Conservation (phyloP, 2,113 vertebrate species). For the Agelaius tricolor region DNA sequence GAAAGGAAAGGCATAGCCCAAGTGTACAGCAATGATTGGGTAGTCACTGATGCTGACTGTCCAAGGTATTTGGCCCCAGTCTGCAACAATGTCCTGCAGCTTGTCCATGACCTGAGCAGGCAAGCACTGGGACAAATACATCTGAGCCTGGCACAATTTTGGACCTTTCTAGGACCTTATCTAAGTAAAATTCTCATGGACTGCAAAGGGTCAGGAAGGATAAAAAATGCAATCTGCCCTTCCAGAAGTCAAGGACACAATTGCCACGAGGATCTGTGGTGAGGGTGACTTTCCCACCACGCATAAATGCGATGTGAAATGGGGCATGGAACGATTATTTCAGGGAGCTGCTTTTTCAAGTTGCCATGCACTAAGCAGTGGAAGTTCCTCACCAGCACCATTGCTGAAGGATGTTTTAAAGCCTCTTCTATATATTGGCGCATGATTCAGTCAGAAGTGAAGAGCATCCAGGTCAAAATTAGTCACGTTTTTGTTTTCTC, state of each 20-base stretch:
- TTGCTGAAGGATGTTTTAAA: background rate
- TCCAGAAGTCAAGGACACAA: background rate
- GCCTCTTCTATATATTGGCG: background rate
- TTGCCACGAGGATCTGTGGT: background rate
- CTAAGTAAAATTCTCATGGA: background rate
- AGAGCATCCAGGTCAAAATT: background rate
- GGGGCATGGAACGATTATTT: fast-evolving
- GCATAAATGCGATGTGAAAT: background rate
- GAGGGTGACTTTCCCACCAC: background rate
- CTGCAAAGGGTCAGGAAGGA: background rate
- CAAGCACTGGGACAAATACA: background rate
- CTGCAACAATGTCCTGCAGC: background rate
- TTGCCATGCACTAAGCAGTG: background rate
- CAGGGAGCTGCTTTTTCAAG: background rate
- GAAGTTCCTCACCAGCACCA: background rate
- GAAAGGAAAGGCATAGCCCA: background rate
- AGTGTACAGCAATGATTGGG: background rate
- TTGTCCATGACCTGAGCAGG: background rate
- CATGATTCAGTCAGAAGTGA: background rate
- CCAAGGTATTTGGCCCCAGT: fast-evolving
- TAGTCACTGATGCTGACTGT: background rate
- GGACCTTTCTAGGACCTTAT: background rate
- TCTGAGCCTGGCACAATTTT: background rate
- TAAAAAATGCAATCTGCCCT: background rate
- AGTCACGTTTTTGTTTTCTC: background rate